Conservation (phyloP, 2,797 vertebrate genomes). For the Epinephelus malabaricus region DNA sequence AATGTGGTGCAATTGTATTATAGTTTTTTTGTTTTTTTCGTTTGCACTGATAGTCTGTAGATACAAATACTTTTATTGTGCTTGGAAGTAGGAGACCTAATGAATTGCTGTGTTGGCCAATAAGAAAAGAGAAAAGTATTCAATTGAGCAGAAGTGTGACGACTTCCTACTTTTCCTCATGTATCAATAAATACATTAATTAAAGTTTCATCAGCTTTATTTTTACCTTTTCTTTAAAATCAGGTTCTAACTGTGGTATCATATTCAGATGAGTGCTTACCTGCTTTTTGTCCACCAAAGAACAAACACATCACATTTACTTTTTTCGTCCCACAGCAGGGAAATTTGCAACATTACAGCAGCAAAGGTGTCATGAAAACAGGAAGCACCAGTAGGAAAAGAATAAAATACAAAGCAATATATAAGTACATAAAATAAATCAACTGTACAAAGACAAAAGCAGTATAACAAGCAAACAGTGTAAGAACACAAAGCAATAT, state of each 20-base stretch:
- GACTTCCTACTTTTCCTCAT: constrained; percentile 7
- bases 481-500: too few species aligned
- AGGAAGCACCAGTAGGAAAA: too few species aligned
- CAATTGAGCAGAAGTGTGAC: constrained; percentile 22
- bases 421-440: too few species aligned
- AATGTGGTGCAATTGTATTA: constrained; percentile 29
- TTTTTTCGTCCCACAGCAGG: too few species aligned
- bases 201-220: background rate
- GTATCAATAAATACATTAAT: constrained; percentile 63
- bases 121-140: background rate
- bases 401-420: too few species aligned
- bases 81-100: constrained; percentile 31
- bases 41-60: constrained; percentile 40
- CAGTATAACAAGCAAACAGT: too few species aligned
- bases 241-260: background rate
- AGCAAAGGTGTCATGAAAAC: too few species aligned
- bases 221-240: background rate
- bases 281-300: background rate
- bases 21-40: constrained; percentile 36
- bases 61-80: constrained; percentile 15
- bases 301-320: background rate
- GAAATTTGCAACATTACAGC: too few species aligned
- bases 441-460: too few species aligned
- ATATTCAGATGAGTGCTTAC: background rate
- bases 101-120: background rate